Evolutionary conservation across 2,888 invertebrate species (phyloP).

Genomic region (Epistrophe eligans): DNA sequence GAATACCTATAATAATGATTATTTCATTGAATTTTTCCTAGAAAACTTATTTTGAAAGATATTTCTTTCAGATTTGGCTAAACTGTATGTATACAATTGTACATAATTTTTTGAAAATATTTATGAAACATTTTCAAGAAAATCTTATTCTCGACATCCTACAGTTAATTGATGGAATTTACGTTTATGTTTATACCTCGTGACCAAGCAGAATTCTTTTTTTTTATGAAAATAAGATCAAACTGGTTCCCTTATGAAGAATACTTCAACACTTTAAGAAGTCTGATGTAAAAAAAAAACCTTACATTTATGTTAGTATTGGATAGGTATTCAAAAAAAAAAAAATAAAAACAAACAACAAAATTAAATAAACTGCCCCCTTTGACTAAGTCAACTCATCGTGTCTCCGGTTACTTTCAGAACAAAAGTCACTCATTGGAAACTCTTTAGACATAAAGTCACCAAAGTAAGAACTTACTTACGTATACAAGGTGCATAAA

Average conservation of each 20-base stretch:
- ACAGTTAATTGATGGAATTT: neutral
- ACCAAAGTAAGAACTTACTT: slow-evolving; percentile 21
- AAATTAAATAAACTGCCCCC: neutral
- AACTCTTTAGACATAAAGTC: slow-evolving; percentile 50
- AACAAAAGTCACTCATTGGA: slow-evolving; percentile 50
- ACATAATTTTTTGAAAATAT: too few species aligned
- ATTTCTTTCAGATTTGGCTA: too few species aligned
- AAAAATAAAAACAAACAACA: neutral
- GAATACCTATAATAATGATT: too few species aligned
- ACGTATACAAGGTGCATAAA: slow-evolving; percentile 24
- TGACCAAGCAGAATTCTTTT: neutral
- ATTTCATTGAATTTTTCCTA: too few species aligned
- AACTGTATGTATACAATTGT: too few species aligned
- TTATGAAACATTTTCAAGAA: neutral
- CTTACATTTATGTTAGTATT: neutral
- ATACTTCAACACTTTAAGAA: neutral
- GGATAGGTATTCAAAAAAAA: neutral
- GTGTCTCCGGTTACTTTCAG: slow-evolving; percentile 32
- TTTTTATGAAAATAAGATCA: neutral
- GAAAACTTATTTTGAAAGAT: too few species aligned
- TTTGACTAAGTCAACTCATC: slow-evolving; percentile 14
- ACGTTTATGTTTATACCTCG: neutral
- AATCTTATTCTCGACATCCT: neutral
- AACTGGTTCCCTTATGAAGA: neutral
- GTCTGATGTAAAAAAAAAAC: neutral